Evolutionary conservation across 2,113 vertebrate genomes (phyloP).

Genomic region (Phyllostomus discolor): DNA sequence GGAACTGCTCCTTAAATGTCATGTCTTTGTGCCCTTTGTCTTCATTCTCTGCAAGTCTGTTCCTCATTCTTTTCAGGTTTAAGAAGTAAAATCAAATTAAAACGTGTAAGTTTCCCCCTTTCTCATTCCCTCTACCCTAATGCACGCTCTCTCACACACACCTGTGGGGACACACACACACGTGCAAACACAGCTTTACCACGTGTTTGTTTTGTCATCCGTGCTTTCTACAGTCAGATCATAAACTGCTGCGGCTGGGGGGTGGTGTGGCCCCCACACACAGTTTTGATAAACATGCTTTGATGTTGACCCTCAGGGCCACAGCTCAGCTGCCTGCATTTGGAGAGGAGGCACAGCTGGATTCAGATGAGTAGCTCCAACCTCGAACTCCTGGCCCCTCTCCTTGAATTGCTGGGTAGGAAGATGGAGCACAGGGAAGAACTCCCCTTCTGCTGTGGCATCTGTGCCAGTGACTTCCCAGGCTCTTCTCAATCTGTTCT

Average conservation of each 20-base stretch:
- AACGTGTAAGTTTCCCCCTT: neutral
- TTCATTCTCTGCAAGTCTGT: neutral
- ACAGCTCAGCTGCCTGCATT: neutral
- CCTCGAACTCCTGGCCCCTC: neutral
- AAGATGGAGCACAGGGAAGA: neutral
- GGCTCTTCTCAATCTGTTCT: conserved; percentile 43
- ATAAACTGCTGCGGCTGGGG: neutral
- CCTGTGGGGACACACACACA: neutral
- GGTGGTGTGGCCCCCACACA: neutral
- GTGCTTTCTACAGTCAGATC: neutral
- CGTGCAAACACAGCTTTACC: neutral
- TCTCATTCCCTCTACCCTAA: neutral
- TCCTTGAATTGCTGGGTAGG: neutral
- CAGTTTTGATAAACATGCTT: neutral
- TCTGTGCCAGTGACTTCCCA: conserved; percentile 47
- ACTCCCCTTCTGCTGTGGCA: conserved; percentile 38
- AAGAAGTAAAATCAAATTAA: conserved; percentile 23
- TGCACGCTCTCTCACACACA: neutral
- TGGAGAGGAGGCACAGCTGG: neutral
- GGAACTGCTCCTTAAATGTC: neutral
- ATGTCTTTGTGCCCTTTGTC: neutral
- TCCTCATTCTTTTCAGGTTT: neutral
- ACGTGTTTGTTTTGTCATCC: neutral
- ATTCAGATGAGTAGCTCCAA: neutral
- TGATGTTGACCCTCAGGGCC: neutral